phyloP scores from a whole-genome alignment of 2,888 invertebrate genomes.

The Cephalotes varians region DNA sequence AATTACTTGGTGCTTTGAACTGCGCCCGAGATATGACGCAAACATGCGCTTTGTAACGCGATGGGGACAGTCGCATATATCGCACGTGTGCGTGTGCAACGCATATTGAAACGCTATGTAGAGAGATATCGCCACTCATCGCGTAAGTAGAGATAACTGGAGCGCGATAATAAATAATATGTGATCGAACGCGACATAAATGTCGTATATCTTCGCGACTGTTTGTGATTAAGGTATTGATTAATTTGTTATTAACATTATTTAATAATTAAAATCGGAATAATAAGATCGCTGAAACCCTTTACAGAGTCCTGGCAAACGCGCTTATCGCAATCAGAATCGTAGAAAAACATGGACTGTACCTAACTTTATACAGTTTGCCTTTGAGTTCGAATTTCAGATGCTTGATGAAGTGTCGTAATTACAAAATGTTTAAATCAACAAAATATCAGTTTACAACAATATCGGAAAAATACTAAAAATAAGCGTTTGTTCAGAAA shows the following conservation, averaged over 20 bases:
- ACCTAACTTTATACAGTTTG: background rate
- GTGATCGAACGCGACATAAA: conserved; percentile 1
- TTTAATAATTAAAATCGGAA: conserved; percentile 5
- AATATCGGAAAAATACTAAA: conserved; percentile 18
- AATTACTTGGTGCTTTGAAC: conserved; percentile 42
- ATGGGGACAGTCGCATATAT: background rate
- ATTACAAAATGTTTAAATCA: background rate
- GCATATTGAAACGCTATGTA: conserved; percentile 13
- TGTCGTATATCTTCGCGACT: conserved; percentile 11
- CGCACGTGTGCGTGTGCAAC: background rate
- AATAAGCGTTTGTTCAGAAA: background rate
- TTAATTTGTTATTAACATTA: conserved; percentile 41
- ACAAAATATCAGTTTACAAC: background rate
- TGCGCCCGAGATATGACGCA: conserved; percentile 39
- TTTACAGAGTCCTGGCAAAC: background rate
- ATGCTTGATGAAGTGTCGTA: background rate
- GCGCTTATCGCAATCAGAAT: background rate
- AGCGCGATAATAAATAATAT: conserved; percentile 51
- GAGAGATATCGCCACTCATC: conserved; percentile 47
- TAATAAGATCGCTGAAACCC: background rate
- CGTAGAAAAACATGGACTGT: background rate
- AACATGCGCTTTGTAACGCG: conserved; percentile 30
- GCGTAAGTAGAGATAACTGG: conserved; percentile 40
- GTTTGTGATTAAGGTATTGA: conserved; percentile 3
- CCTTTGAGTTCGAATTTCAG: background rate